Conservation (phyloP, 2,797 vertebrate species). For the Macropodus opercularis region DNA sequence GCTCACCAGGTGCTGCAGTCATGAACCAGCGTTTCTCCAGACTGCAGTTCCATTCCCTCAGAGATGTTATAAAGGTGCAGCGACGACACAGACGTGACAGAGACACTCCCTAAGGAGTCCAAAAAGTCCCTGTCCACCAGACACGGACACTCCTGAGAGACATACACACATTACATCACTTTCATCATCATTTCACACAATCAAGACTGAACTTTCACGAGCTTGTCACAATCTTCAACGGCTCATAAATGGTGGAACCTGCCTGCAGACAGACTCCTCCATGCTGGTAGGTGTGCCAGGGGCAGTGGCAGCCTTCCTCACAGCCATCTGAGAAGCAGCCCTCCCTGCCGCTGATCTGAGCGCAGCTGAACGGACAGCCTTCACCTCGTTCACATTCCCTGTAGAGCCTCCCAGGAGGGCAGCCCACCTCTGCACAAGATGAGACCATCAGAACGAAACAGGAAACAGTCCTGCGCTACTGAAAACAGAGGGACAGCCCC, state of each 20-base stretch:
- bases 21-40: constrained; percentile 76
- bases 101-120: constrained; percentile 68
- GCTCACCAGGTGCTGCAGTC: constrained; percentile 87
- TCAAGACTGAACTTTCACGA: neutral
- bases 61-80: constrained; percentile 64
- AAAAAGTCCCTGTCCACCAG: constrained; percentile 78
- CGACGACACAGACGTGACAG: constrained; percentile 31
- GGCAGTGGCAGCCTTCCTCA: constrained; percentile 91
- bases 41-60: constrained; percentile 78
- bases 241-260: constrained; percentile 10
- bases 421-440: constrained; percentile 84
- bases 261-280: constrained; percentile 82
- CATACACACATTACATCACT: neutral
- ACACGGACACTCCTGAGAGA: constrained; percentile 88
- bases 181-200: neutral
- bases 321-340: constrained; percentile 86
- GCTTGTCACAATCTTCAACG: neutral
- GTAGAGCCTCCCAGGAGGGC: constrained; percentile 85
- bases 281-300: constrained; percentile 83
- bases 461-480: no score
- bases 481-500: no score
- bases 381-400: constrained; percentile 85
- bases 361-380: constrained; percentile 90
- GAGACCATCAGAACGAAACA: neutral
- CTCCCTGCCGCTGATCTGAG: constrained; percentile 83